Evolutionary conservation across 1,140 invertebrate species (phyloP), one percentile per base, ranked within the genome.

Genomic region (Drosophila pseudoobscura): DNA sequence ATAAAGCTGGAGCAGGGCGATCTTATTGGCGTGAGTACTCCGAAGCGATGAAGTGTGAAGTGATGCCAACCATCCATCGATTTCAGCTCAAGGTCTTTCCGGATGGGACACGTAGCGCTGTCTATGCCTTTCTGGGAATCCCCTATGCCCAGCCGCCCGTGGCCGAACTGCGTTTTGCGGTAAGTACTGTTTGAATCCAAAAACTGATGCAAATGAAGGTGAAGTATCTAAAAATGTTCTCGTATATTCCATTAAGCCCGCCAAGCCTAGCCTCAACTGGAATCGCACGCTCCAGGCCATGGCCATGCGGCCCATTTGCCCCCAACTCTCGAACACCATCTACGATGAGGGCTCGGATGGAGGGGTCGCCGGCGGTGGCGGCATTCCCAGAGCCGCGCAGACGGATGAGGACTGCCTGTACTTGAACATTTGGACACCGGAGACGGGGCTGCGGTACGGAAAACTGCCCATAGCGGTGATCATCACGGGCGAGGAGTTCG

Each of bases 61-160:
- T 17, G 35, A 7, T 35, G 24, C 0, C 29, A 29, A 1, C 3
- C 5, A 13, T 31, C 6, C n/a, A 46, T 46, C 15, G 2, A 6
- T 73, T 69, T 3, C 73, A 93, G 92, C 80, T 93, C 0, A 92
- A 92, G 64, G 80, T 93, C 29, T 92, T 92, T 79, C 91, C 92
- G 22, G 92, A 93, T 80, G 87, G 90, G 7, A 88, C 91, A n/a
- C 77, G 90, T 51, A 85, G 77, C 17, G 78, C 91, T 5, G 93
- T 95, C 3, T 93, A 94, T 69, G 93, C 93, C 2, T 96, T 94
- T 83, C 88, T 95, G 47, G 95, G 95, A 3, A 92, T 95, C 63
- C 94, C 94, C 0, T 96, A 96, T 89, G 95, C 95, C 0, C 92
- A 94, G 41, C 91, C 95, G 9, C 94, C 94, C 0, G 82, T 93